These are phyloP conservation scores for Discoglossus pictus DNA, from an alignment of 2,797 vertebrate genomes.

Conservation along the genomic window DNA sequence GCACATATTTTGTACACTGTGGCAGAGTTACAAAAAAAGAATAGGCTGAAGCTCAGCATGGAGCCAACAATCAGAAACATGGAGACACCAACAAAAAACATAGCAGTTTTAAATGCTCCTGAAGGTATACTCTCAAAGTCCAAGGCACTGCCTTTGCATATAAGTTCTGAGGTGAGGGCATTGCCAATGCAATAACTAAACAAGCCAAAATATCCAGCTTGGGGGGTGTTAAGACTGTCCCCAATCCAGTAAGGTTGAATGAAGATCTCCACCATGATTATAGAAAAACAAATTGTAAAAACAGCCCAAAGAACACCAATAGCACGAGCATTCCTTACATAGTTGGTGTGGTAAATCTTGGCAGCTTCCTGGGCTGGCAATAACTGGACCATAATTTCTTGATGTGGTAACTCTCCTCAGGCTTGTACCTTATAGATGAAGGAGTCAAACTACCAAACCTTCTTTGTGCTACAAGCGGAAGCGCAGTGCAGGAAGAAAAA, in stretches of 20 bases:
- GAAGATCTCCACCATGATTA: slow-evolving; percentile 91
- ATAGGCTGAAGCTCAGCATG: slow-evolving; percentile 88
- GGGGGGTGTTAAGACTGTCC: slow-evolving; percentile 91
- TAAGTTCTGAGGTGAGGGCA: slow-evolving; percentile 89
- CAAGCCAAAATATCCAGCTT: slow-evolving; percentile 94
- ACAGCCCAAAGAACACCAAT: slow-evolving; percentile 94
- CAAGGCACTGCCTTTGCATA: slow-evolving; percentile 87
- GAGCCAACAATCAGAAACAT: slow-evolving; percentile 91
- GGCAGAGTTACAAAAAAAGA: slow-evolving; percentile 92
- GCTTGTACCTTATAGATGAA: not conserved
- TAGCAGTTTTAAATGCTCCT: slow-evolving; percentile 90
- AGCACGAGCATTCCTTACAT: slow-evolving; percentile 90
- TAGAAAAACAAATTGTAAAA: slow-evolving; percentile 90
- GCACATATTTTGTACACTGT: slow-evolving; percentile 93
- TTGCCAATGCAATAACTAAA: slow-evolving; percentile 97
- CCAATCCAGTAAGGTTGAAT: slow-evolving; percentile 98
- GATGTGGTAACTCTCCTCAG: not conserved
- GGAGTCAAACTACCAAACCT: not conserved
- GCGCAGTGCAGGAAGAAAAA: not conserved
- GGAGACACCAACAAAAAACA: slow-evolving; percentile 92
- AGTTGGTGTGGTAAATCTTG: slow-evolving; percentile 97
- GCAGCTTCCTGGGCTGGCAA: slow-evolving; percentile 92
- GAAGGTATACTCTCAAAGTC: slow-evolving; percentile 92
- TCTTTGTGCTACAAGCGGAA: slow-evolving; percentile 1
- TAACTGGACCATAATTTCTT: slow-evolving; percentile 72